These are phyloP conservation scores for Crocodylus rhombifer DNA, from an alignment of 2,797 vertebrate species.

Conservation along the genomic window DNA sequence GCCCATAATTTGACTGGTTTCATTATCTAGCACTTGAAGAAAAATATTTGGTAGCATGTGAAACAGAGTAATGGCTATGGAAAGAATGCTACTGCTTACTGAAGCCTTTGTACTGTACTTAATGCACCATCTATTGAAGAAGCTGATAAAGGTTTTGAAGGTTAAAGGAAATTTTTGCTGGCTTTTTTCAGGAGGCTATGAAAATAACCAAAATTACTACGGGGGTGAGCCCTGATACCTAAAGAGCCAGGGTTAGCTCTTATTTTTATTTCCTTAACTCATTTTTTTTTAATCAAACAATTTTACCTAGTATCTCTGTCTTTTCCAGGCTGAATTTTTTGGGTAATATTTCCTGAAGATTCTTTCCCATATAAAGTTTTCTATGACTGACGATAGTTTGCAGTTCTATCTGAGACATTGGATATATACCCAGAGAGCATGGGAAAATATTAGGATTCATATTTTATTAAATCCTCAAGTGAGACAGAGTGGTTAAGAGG, in stretches of 20 bases:
- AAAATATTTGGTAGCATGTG: neutral
- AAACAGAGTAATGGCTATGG: neutral
- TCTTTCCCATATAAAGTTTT: neutral
- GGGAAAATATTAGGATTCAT: neutral
- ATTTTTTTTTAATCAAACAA: neutral
- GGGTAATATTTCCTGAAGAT: neutral
- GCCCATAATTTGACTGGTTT: neutral
- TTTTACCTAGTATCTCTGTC: neutral
- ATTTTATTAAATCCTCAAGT: neutral
- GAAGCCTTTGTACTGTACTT: neutral
- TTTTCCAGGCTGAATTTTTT: neutral
- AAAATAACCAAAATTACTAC: neutral
- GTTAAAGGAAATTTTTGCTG: neutral
- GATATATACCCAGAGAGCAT: neutral
- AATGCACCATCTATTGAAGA: neutral
- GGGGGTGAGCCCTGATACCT: neutral
- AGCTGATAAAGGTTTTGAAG: neutral
- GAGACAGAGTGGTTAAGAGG: neutral
- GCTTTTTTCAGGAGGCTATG: neutral
- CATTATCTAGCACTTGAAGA: neutral
- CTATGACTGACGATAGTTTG: accelerated
- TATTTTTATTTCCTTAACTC: neutral
- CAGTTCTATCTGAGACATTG: neutral
- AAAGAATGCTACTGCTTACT: neutral
- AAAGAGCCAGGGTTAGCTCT: neutral